phyloP scores from a whole-genome alignment of 1,140 invertebrate genomes.

The Charaxes varanes region DNA sequence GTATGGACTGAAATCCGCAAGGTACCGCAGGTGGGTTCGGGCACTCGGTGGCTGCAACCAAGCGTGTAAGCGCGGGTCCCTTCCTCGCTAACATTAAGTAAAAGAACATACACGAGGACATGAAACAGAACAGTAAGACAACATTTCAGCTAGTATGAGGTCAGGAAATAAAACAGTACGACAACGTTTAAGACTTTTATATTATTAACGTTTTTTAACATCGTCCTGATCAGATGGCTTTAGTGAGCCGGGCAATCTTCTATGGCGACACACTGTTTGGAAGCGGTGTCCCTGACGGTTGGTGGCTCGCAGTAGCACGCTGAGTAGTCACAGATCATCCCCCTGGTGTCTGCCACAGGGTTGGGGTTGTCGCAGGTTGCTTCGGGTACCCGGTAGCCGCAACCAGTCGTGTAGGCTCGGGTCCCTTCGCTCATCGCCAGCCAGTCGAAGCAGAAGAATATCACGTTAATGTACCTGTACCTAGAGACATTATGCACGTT shows the following conservation, averaged over 20 bases:
- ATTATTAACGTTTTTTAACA: too few species aligned
- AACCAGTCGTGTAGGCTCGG: conserved; percentile 35
- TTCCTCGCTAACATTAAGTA: too few species aligned
- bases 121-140: not conserved
- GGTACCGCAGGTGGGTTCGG: conserved; percentile 32
- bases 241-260: conserved; percentile 33
- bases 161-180: too few species aligned
- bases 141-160: too few species aligned
- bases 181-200: too few species aligned
- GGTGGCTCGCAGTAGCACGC: conserved; percentile 45
- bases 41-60: conserved; percentile 23
- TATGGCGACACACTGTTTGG: conserved; percentile 29
- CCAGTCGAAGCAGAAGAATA: too few species aligned
- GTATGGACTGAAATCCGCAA: too few species aligned
- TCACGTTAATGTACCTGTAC: conserved; percentile 24
- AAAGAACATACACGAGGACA: conserved; percentile 1
- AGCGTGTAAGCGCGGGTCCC: conserved; percentile 29
- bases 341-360: conserved; percentile 15
- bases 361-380: conserved; percentile 37
- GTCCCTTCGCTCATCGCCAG: conserved; percentile 37
- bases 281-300: conserved; percentile 31
- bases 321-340: conserved; percentile 37
- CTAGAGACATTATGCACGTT: too few species aligned
- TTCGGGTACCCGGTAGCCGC: conserved; percentile 29
- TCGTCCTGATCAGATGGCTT: too few species aligned